Percentiles rank a stretch among this genome's conserved stretches.
Conservation (phyloP, 2,797 vertebrate genomes). For the Epinephelus awoara region DNA sequence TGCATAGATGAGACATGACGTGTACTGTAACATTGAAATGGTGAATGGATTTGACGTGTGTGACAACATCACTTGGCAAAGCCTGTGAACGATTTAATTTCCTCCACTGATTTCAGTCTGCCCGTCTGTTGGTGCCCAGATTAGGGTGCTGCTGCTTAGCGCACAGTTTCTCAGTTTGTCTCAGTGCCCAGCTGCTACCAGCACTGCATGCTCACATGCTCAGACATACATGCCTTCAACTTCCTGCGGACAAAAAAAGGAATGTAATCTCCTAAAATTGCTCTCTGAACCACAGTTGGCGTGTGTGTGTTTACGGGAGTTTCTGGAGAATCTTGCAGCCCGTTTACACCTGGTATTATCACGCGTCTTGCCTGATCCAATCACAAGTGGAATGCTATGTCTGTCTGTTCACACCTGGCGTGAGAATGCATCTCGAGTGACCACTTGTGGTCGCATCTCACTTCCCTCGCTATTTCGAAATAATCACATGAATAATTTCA, state of each 20-base stretch:
- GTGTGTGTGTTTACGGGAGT: conserved; percentile 9
- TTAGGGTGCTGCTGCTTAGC: conserved; percentile 2
- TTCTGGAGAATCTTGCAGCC: not conserved
- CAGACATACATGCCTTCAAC: not conserved
- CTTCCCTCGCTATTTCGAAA: too few relatives aligned
- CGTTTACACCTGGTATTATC: too few relatives aligned
- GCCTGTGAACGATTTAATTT: not conserved
- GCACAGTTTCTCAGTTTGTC: conserved; percentile 8
- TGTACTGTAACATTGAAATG: too few relatives aligned
- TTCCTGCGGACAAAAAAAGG: conserved; percentile 35
- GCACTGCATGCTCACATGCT: not conserved
- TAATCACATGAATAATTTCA: too few relatives aligned
- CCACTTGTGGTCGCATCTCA: too few relatives aligned
- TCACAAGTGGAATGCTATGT: too few relatives aligned
- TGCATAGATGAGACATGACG: too few relatives aligned
- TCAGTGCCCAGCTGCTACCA: not conserved
- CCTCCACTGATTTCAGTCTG: not conserved
- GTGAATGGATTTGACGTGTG: not conserved
- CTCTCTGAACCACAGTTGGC: conserved; percentile 16
- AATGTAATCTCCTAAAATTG: conserved; percentile 20
- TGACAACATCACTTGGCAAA: not conserved
- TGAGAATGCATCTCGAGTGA: too few relatives aligned
- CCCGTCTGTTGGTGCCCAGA: conserved; percentile 2
- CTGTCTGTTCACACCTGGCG: too few relatives aligned
- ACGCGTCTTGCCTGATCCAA: too few relatives aligned